Evolutionary conservation across 2,888 invertebrate genomes (phyloP).

Genomic region (Nezara viridula): DNA sequence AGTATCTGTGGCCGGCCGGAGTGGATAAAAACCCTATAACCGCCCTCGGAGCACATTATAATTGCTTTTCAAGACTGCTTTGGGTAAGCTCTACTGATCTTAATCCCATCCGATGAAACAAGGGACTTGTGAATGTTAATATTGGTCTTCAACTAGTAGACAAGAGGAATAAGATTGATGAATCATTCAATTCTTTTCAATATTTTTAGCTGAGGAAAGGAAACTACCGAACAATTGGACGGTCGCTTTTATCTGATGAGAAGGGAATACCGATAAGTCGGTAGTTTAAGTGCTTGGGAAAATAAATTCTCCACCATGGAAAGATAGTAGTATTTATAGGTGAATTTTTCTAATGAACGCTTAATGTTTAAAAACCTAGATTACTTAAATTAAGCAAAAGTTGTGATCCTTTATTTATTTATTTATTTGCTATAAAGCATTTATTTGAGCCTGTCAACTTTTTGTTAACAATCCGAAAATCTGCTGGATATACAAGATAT

Average conservation of each 20-base stretch:
- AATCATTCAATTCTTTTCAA: not conserved
- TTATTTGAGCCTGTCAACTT: too few species aligned
- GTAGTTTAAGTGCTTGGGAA: too few species aligned
- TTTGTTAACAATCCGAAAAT: too few species aligned
- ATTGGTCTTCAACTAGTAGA: not conserved
- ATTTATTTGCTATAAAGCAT: too few species aligned
- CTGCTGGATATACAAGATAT: too few species aligned
- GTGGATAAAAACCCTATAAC: conserved; percentile 21
- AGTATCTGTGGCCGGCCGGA: not conserved
- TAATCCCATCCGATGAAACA: not conserved
- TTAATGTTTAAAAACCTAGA: too few species aligned
- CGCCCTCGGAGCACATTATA: not conserved
- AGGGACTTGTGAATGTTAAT: not conserved
- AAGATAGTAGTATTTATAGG: too few species aligned
- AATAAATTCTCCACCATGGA: too few species aligned
- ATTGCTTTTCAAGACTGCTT: not conserved
- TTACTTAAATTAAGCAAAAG: too few species aligned
- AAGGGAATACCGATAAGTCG: not conserved
- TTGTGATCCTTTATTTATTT: too few species aligned
- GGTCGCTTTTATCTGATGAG: not conserved
- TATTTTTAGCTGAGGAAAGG: too few species aligned
- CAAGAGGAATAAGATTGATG: not conserved
- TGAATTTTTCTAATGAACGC: too few species aligned
- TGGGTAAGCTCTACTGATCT: not conserved
- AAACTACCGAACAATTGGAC: not conserved